Evolutionary conservation across 1,140 invertebrate species (phyloP).

Genomic region (Drosophila mauritiana): DNA sequence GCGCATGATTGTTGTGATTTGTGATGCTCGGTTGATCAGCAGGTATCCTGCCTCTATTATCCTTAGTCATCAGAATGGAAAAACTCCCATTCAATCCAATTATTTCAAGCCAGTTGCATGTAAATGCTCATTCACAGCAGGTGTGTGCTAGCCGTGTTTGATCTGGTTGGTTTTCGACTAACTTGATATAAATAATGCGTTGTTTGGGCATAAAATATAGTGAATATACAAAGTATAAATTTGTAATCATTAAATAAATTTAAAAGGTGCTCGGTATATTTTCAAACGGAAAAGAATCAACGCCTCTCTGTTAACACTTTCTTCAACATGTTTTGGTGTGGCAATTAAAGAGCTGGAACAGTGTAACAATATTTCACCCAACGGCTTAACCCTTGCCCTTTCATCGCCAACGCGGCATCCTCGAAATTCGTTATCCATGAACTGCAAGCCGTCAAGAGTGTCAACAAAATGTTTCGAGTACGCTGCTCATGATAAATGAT

Average conservation of each 20-base stretch:
- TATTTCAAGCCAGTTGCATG: conserved; percentile 7
- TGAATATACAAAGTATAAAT: too few relatives aligned
- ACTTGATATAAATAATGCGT: neutral
- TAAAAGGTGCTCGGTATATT: too few relatives aligned
- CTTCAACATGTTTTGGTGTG: neutral
- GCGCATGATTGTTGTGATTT: conserved; percentile 77
- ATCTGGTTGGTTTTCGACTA: neutral
- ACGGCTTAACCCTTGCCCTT: conserved; percentile 25
- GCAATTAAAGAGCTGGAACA: conserved; percentile 15
- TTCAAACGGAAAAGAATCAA: too few relatives aligned
- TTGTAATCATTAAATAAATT: too few relatives aligned
- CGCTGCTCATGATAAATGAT: conserved; percentile 74
- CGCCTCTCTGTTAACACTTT: too few relatives aligned
- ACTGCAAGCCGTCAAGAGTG: conserved; percentile 57
- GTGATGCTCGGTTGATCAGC: conserved; percentile 25
- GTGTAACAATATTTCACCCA: conserved; percentile 18
- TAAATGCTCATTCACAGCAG: conserved; percentile 58
- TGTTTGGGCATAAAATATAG: too few relatives aligned
- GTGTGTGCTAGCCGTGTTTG: conserved; percentile 2
- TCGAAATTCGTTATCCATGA: conserved; percentile 57
- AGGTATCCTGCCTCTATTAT: neutral
- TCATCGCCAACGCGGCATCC: conserved; percentile 3
- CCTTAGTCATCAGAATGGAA: neutral
- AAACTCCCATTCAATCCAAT: neutral
- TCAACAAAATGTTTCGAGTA: conserved; percentile 54